Evolutionary conservation across 2,113 vertebrate genomes (phyloP), one percentile per base, ranked within the genome.

Genomic region (Grammomys dolichurus): DNA sequence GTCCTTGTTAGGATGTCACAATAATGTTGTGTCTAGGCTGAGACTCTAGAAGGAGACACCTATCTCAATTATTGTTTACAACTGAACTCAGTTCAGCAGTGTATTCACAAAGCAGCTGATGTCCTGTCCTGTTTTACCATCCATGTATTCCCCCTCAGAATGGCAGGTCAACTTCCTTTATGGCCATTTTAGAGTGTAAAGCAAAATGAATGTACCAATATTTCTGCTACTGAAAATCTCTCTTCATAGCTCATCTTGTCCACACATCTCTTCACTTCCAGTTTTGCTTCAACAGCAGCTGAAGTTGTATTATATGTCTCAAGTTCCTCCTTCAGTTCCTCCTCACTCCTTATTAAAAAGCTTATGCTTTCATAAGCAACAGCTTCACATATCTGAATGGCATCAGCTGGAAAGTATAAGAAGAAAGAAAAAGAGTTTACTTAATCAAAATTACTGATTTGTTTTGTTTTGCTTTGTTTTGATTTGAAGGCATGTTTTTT

Each of bases 211-310:
- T 28, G 91, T 96, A 97, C 96, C 90, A 91, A 0, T 20, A 2
- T 0, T 0, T 0, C 0, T 11, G 0, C 0, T 14, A 92, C 0
- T 1, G 0, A 1, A 0, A 0, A 0, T 58, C 0, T 73, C 0
- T 31, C 0, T 14, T 33, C 5, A 33, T 69, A 14, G 31, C 67
- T 33, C 31, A 33, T 69, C 31, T 33, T 31, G 67, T 69, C n/a
- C 0, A 1, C 0, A 2, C 91, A 97, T 26, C 12, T 0, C 31
- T 69, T 69, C 13, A 69, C 67, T 69, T 69, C 5, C 31, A 69
- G 67, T 14, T 5, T 69, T 69, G 93, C 65, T 0, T 10, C 0
- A 10, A 92, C 12, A 12, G 9, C 16, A 17, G 86, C 84, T 2
- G 0, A 0, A 10, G 87, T 60, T 87, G 67, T 0, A 0, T 0